Base-by-base conservation (phyloP, 2,113 vertebrate genomes). In the Bungarus multicinctus region DNA sequence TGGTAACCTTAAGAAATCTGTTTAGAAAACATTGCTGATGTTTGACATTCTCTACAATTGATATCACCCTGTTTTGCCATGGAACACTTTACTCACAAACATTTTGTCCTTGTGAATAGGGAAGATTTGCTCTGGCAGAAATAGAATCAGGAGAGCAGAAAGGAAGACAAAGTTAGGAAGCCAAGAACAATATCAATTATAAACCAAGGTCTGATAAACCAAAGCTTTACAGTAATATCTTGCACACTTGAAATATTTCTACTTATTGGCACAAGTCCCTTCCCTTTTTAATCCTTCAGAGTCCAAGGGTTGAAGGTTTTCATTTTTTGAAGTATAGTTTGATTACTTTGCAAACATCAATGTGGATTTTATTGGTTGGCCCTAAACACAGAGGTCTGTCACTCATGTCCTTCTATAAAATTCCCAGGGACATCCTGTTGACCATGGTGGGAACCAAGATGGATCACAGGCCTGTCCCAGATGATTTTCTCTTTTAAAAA, bases 61-160 rank as follows among this genome's bases (percentile, higher is more conserved):
- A 81, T 81, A 81, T 81, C 74, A 43, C 34, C 18, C 74, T 81
- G n/a, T 74, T 74, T 74, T 74, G 69, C 69, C n/a, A 8, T 39
- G 74, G 34, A 50, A 55, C 45, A 54, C 39, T 90, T 69, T 69
- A 45, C 27, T 87, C 85, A 87, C 90, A 93, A 25, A 47, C n/a
- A 53, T 90, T 89, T 87, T 30, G 50, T 87, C 50, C 18, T 93
- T n/a, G 5, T 86, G 53, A 57, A 57, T 10, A 54, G 25, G 30
- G 43, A 47, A 27, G 69, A 58, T 4, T n/a, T 85, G 22, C 74
- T 22, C 23, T 60, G n/a, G 43, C 53, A 86, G 7, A 64, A 90
- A 92, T 85, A 20, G 64, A 85, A 90, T 34, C 74, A 90, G n/a
- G 88, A 60, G 3, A 85, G 88, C 22, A 93, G 45, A 85, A 90